phyloP scores from a whole-genome alignment of 2,113 vertebrate genomes.

The Ardeotis arabs region DNA sequence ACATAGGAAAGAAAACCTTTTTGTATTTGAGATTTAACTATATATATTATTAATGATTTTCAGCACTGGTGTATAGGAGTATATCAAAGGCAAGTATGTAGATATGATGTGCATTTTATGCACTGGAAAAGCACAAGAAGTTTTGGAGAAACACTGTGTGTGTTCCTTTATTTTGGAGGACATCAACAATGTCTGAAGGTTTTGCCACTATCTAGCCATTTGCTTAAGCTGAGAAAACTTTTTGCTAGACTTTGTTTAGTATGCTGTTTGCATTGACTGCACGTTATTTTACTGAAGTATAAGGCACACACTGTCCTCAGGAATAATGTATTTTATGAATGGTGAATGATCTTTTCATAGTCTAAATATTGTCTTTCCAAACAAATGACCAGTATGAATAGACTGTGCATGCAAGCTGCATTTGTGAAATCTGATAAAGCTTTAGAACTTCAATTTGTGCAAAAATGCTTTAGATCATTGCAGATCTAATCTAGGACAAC shows the following conservation, averaged over 20 bases:
- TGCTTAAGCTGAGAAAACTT: constrained; percentile 63
- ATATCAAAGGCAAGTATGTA: neutral
- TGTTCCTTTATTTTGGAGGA: neutral
- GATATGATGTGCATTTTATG: neutral
- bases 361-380: constrained; percentile 68
- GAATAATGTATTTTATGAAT: constrained; percentile 77
- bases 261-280: constrained; percentile 65
- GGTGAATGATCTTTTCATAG: constrained; percentile 76
- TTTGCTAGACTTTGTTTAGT: constrained; percentile 55
- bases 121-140: constrained; percentile 33
- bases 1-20: neutral
- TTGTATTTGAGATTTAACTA: neutral
- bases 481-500: constrained; percentile 24
- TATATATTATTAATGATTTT: neutral
- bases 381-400: constrained; percentile 28
- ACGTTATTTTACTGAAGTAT: constrained; percentile 62
- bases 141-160: neutral
- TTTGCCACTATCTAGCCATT: constrained; percentile 1
- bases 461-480: constrained; percentile 32
- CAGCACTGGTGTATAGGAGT: neutral
- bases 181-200: neutral
- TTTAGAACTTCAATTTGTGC: constrained; percentile 43
- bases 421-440: constrained; percentile 49
- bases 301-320: constrained; percentile 77
- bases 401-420: constrained; percentile 67